These are phyloP conservation scores for Pseudococcus jackbeardsleyi DNA, from an alignment of 2,888 invertebrate genomes.

Conservation along the genomic window DNA sequence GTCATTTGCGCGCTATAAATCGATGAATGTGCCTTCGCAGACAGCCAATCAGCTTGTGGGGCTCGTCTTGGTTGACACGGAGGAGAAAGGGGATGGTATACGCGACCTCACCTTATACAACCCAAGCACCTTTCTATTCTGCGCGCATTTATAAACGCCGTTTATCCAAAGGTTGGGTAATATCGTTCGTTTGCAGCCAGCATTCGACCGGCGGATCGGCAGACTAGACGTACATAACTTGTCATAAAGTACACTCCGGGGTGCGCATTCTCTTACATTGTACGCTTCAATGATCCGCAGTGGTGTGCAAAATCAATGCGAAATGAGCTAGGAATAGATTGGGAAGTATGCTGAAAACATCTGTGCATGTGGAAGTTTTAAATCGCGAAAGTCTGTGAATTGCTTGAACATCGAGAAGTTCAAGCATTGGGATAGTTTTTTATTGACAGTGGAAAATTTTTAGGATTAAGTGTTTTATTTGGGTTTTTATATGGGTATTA, in stretches of 20 bases:
- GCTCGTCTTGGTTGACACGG: constrained; percentile 1
- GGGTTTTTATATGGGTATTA: not conserved
- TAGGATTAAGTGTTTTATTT: not conserved
- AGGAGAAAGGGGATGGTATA: constrained; percentile 27
- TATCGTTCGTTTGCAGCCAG: constrained; percentile 4
- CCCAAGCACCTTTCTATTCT: constrained; percentile 57
- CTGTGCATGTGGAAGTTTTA: no score
- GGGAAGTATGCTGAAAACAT: no score
- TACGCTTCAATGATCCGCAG: not conserved
- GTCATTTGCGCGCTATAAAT: constrained; percentile 55
- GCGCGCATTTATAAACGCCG: constrained; percentile 29
- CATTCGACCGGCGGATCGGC: not conserved
- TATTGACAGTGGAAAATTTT: not conserved
- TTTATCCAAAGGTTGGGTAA: constrained; percentile 24
- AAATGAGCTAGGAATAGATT: not conserved
- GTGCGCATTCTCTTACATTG: not conserved
- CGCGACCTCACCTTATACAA: constrained; percentile 50
- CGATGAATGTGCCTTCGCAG: constrained; percentile 65
- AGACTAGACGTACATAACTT: not conserved
- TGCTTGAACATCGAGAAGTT: no score
- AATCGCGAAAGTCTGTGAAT: no score
- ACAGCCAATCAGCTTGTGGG: constrained; percentile 62
- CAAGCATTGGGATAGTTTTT: not conserved
- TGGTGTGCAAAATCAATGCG: not conserved
- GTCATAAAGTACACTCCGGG: not conserved